Conservation (phyloP, 2,888 invertebrate genomes). For the Noctua pronuba region DNA sequence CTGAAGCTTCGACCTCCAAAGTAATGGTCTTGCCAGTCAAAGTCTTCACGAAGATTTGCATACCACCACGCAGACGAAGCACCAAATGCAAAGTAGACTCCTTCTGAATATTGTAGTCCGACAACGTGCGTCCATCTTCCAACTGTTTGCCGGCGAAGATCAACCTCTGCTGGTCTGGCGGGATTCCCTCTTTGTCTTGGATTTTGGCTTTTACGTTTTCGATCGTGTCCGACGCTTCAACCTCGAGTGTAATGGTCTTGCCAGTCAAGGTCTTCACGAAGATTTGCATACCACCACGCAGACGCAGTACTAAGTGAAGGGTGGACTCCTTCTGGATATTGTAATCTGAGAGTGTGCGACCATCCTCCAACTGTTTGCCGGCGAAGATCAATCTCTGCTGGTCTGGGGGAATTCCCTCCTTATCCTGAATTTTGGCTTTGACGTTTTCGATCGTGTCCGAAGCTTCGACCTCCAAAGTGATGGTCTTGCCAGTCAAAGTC, state of each 20-base stretch:
- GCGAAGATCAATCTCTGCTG: slow-evolving; percentile 61
- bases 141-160: slow-evolving; percentile 72
- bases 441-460: slow-evolving; percentile 64
- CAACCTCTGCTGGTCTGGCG: slow-evolving; percentile 70
- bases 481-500: slow-evolving; percentile 58
- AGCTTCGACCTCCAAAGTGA: slow-evolving; percentile 55
- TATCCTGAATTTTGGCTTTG: slow-evolving; percentile 61
- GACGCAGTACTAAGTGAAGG: slow-evolving; percentile 66
- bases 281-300: slow-evolving; percentile 73
- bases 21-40: slow-evolving; percentile 71
- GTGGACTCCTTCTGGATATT: slow-evolving; percentile 69
- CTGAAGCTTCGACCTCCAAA: slow-evolving; percentile 67
- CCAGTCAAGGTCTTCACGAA: slow-evolving; percentile 72
- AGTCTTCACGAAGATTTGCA: slow-evolving; percentile 72
- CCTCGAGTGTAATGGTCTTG: slow-evolving; percentile 70
- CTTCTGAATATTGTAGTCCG: slow-evolving; percentile 72
- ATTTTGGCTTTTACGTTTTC: slow-evolving; percentile 72
- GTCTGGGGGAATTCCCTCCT: slow-evolving; percentile 61
- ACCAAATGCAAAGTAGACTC: slow-evolving; percentile 69
- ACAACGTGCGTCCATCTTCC: slow-evolving; percentile 70
- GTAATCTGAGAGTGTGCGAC: slow-evolving; percentile 52
- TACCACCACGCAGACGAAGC: slow-evolving; percentile 69
- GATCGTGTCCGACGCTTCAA: slow-evolving; percentile 70
- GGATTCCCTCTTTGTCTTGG: slow-evolving; percentile 72
- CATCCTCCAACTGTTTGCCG: slow-evolving; percentile 61